These are phyloP conservation scores for Synanceia verrucosa DNA, from an alignment of 2,797 vertebrate genomes.

Conservation along the genomic window DNA sequence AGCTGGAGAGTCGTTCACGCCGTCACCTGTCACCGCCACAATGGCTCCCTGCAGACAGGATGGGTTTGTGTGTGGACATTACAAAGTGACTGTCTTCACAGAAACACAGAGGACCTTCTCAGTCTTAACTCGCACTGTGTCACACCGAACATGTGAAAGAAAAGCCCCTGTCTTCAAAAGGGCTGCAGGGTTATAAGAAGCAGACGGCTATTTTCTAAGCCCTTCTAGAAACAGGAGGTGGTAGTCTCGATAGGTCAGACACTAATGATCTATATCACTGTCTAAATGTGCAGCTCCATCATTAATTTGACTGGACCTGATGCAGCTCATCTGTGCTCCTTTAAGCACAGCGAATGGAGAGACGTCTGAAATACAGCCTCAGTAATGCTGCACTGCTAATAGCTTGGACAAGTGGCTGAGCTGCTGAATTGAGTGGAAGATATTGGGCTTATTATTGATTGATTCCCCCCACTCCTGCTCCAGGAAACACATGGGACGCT, in stretches of 20 bases:
- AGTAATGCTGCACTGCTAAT: neutral
- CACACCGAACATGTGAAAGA: no score
- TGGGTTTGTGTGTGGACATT: no score
- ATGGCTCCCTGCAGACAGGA: slow-evolving; percentile 90
- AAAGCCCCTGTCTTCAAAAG: neutral
- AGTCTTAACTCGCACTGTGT: no score
- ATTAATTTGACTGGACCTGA: no score
- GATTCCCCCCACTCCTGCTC: neutral
- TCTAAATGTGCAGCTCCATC: no score
- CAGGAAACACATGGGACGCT: neutral
- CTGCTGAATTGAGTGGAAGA: neutral
- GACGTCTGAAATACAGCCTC: neutral
- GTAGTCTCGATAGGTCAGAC: no score
- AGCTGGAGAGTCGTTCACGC: slow-evolving; percentile 96
- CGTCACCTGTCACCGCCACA: slow-evolving; percentile 96
- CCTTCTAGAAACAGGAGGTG: no score
- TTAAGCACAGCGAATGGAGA: neutral
- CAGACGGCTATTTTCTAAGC: no score
- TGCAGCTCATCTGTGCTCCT: neutral
- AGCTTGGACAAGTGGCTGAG: neutral
- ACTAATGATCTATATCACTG: no score
- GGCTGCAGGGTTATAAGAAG: slow-evolving; percentile 3
- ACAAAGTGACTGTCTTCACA: neutral
- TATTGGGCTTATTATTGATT: neutral
- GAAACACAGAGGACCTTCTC: neutral